These are phyloP conservation scores for Iphiclides podalirius DNA, from an alignment of 2,888 invertebrate species.

Conservation along the genomic window DNA sequence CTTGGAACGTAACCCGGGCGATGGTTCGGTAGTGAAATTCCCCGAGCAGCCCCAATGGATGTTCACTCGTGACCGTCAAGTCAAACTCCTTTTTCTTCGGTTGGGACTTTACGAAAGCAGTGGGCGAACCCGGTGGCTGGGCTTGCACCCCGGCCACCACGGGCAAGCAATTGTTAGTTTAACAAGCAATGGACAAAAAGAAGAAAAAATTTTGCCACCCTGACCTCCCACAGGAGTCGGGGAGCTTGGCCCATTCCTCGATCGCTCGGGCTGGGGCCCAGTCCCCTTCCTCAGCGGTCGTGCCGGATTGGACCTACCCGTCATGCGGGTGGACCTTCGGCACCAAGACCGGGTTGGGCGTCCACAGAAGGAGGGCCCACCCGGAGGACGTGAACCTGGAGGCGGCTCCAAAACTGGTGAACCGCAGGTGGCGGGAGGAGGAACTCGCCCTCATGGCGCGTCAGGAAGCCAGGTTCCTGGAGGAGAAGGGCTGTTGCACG, in stretches of 20 bases:
- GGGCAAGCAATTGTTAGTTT: too few relatives aligned
- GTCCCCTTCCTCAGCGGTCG: neutral
- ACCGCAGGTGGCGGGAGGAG: constrained; percentile 28
- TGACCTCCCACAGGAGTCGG: constrained; percentile 27
- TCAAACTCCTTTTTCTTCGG: too few relatives aligned
- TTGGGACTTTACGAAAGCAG: too few relatives aligned
- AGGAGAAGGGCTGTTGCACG: neutral
- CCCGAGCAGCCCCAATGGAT: neutral
- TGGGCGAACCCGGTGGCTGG: neutral
- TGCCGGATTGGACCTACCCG: constrained; percentile 18
- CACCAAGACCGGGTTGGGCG: constrained; percentile 11
- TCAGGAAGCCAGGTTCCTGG: constrained; percentile 23
- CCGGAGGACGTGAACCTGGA: constrained; percentile 13
- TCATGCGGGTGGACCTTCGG: constrained; percentile 20
- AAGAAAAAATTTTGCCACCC: neutral
- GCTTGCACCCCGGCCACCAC: neutral
- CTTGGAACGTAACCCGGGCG: neutral
- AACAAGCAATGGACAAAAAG: too few relatives aligned
- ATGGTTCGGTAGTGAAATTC: neutral
- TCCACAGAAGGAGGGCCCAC: constrained; percentile 25
- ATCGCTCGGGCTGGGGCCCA: constrained; percentile 5
- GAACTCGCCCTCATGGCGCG: constrained; percentile 25
- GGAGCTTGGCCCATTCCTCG: constrained; percentile 21
- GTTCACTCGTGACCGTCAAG: too few relatives aligned
- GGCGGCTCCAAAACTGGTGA: constrained; percentile 25